These are phyloP conservation scores for Drosophila infuscata DNA, from an alignment of 2,888 invertebrate genomes.

Conservation along the genomic window DNA sequence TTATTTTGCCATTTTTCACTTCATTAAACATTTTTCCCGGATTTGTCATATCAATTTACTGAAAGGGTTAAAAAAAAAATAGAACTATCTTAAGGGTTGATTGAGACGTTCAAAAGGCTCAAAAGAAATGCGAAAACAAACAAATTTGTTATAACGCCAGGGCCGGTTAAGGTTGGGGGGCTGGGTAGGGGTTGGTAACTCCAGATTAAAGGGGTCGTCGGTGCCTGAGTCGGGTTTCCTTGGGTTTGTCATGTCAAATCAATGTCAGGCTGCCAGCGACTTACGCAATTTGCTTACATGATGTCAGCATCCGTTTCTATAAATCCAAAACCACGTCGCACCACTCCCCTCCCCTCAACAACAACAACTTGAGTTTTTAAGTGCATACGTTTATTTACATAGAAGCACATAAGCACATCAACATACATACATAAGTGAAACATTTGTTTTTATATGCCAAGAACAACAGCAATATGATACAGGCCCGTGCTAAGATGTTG, in stretches of 20 bases:
- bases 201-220: constrained; percentile 15
- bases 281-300: constrained; percentile 78
- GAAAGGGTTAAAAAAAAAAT: constrained; percentile 64
- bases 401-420: constrained; percentile 22
- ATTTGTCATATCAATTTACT: constrained; percentile 79
- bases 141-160: constrained; percentile 65
- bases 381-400: constrained; percentile 59
- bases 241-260: constrained; percentile 74
- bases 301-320: constrained; percentile 65
- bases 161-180: not conserved
- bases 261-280: constrained; percentile 65
- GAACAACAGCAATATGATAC: constrained; percentile 24
- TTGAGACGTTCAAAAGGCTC: constrained; percentile 51
- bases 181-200: not conserved
- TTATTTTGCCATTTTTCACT: constrained; percentile 84
- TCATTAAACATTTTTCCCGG: constrained; percentile 79
- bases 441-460: constrained; percentile 44
- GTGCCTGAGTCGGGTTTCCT: constrained; percentile 3
- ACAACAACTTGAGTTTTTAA: constrained; percentile 75
- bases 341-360: constrained; percentile 36
- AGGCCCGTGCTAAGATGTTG: constrained; percentile 22
- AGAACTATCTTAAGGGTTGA: constrained; percentile 62
- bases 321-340: not conserved
- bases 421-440: constrained; percentile 26
- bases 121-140: constrained; percentile 53